Percentiles rank a stretch among this genome's conserved stretches.
Conservation (phyloP, 2,797 vertebrate genomes). For the Bryconaethiops microstoma region DNA sequence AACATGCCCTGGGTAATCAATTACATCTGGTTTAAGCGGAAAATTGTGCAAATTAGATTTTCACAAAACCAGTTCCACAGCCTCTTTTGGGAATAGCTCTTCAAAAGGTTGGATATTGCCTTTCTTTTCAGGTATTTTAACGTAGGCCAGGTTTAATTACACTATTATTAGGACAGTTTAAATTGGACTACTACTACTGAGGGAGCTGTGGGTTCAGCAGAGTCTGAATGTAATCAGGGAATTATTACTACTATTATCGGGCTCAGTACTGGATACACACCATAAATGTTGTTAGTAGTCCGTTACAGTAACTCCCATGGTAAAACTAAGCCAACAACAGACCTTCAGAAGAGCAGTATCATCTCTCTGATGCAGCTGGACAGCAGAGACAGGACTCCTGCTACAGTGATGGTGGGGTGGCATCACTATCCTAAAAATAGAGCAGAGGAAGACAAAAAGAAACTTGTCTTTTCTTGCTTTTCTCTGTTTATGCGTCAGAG, state of each 20-base stretch:
- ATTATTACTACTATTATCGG: not conserved
- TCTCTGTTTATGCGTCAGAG: not conserved
- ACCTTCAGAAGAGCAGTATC: not conserved
- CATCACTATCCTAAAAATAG: conserved; percentile 36
- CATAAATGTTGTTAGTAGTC: not conserved
- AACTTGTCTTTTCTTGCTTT: not conserved
- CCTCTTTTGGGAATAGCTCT: no score
- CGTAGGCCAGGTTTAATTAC: not conserved
- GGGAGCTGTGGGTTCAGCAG: not conserved
- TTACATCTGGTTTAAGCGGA: no score
- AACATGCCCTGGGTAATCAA: no score
- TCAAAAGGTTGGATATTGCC: not conserved
- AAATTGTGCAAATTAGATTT: no score
- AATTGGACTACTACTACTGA: not conserved
- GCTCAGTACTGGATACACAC: conserved; percentile 24
- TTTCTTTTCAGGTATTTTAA: not conserved
- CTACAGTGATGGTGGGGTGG: conserved; percentile 36
- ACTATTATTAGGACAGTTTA: not conserved
- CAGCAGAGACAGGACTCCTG: conserved; percentile 26
- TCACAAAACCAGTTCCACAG: no score
- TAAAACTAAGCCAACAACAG: not conserved
- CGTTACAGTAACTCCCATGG: not conserved
- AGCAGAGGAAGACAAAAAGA: conserved; percentile 7
- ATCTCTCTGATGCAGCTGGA: conserved; percentile 19
- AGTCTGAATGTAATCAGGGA: not conserved